phyloP scores from a whole-genome alignment of 2,113 vertebrate species.

The Gobiocypris rarus region DNA sequence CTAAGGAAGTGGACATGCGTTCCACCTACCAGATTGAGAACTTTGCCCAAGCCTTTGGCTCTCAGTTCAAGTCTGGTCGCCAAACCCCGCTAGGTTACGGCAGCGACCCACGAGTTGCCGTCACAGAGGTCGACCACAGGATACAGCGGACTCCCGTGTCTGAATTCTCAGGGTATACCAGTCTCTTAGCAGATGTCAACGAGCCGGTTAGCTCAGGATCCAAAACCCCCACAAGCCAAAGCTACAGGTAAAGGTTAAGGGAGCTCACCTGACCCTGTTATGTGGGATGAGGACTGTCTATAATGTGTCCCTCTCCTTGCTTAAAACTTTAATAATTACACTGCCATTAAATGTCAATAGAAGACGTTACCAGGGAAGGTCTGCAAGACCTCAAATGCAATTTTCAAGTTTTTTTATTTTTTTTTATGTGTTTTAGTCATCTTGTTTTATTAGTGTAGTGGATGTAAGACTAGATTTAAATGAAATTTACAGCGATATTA shows the following conservation, averaged over 20 bases:
- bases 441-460: slow-evolving; percentile 87
- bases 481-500: slow-evolving; percentile 88
- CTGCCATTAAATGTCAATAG: slow-evolving; percentile 99
- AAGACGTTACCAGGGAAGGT: slow-evolving; percentile 94
- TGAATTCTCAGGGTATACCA: slow-evolving; percentile 99
- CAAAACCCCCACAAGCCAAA: slow-evolving; percentile 99
- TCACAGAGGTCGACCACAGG: slow-evolving; percentile 90
- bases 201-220: slow-evolving; percentile 98
- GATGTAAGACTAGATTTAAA: slow-evolving; percentile 85
- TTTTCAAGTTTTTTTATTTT: slow-evolving; percentile 72
- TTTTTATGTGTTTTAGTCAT: slow-evolving; percentile 86
- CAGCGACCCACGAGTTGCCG: slow-evolving; percentile 82
- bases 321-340: slow-evolving; percentile 78
- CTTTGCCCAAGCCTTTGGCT: slow-evolving; percentile 99
- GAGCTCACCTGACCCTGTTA: slow-evolving; percentile 41
- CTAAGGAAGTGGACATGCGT: slow-evolving; percentile 88
- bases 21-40: slow-evolving; percentile 98
- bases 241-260: slow-evolving; percentile 94
- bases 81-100: slow-evolving; percentile 94
- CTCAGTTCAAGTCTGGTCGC: slow-evolving; percentile 97
- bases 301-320: slow-evolving; percentile 24
- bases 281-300: slow-evolving; percentile 49
- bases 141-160: slow-evolving; percentile 94
- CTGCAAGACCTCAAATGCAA: slow-evolving; percentile 98
- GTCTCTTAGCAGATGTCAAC: slow-evolving; percentile 97